Conservation (phyloP, 1,140 invertebrate species). For the Arion vulgaris region DNA sequence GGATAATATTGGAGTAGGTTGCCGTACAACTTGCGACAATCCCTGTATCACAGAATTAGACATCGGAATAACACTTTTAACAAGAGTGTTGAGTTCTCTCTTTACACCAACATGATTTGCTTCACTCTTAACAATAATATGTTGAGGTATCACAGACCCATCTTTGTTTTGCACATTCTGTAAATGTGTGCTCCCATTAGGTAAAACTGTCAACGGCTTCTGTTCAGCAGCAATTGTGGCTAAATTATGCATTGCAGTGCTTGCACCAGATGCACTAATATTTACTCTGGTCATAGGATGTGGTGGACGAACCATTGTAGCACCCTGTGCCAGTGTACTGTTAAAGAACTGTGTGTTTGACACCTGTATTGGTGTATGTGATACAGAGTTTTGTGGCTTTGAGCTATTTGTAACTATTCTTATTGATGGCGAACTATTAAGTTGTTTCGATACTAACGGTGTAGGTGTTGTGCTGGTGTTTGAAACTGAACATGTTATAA, state of each 20-base stretch:
- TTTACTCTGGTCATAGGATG: constrained; percentile 32
- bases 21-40: constrained; percentile 15
- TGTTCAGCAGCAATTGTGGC: constrained; percentile 68
- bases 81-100: constrained; percentile 18
- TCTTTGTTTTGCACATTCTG: constrained; percentile 35
- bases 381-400: constrained; percentile 21
- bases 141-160: constrained; percentile 37
- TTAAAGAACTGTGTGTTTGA: constrained; percentile 34
- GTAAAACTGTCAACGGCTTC: constrained; percentile 62
- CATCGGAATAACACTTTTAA: constrained; percentile 40
- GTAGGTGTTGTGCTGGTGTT: background rate
- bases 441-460: constrained; percentile 11
- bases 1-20: constrained; percentile 19
- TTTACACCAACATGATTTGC: constrained; percentile 37
- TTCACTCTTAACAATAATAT: constrained; percentile 38
- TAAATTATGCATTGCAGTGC: constrained; percentile 69
- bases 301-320: constrained; percentile 7
- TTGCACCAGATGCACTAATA: constrained; percentile 73
- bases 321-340: constrained; percentile 34
- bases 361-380: constrained; percentile 22
- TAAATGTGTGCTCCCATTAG: constrained; percentile 48
- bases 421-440: constrained; percentile 34
- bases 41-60: constrained; percentile 42
- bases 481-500: background rate
- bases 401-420: constrained; percentile 37